Evolutionary conservation across 2,113 vertebrate genomes (phyloP), one percentile per base, ranked within the genome.

Genomic region (Tyrannus savana): DNA sequence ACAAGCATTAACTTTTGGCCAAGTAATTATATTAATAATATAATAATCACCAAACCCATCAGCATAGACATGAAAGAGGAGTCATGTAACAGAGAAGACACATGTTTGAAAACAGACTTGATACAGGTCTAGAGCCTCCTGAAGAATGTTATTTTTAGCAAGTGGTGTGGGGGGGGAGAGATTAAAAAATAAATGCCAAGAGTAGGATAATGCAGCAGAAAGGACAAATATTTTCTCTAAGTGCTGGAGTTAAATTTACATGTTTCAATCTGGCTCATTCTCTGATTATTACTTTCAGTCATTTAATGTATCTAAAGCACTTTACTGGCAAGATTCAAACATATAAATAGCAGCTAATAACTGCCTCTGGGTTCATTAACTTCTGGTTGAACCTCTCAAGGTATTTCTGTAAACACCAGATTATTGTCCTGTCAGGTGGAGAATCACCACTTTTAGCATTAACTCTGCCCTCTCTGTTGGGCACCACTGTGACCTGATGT

Each of bases 341-440:
- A 64, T 87, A 96, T 92, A 97, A 98, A 96, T 96, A 98, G 96
- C 64, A 97, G 82, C 96, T 97, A 94, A 97, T 96, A 95, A 93
- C 89, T 97, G 96, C 87, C 94, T 97, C 85, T 87, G 96, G 79
- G 97, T 98, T 98, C 97, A 97, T 97, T 96, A 97, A 98, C 96
- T 98, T 78, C 93, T 96, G 94, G 94, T 79, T 97, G 96, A 97
- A 97, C 96, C 97, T 97, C 73, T 89, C 86, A 87, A 89, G 93
- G 92, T 73, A 91, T 52, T 92, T 91, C 96, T 88, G 56, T 18
- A 82, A 98, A 96, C 96, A 96, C 68, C 30, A 78, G 86, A 91
- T 95, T 96, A 91, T 49, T 49, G 86, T 53, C 86, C 93, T 95
- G 91, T 59, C 95, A 95, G 33, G 69, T 46, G 79, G 17, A 92